Evolutionary conservation across 2,113 vertebrate species (phyloP).

Genomic region (Chlorodrepanis virens): DNA sequence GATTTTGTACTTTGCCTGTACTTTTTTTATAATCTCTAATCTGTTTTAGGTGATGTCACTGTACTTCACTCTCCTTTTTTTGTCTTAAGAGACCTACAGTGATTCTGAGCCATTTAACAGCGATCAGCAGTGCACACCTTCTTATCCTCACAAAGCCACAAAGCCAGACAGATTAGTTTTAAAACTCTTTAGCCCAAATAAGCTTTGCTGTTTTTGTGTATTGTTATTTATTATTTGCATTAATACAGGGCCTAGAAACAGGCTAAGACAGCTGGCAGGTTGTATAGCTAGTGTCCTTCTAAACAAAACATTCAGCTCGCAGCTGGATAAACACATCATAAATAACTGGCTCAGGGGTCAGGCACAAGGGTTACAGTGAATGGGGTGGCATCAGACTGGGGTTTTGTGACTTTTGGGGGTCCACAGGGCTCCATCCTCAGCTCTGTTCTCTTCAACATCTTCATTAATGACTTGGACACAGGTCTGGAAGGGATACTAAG

Average conservation of each 20-base stretch:
- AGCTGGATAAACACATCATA: neutral
- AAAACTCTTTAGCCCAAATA: neutral
- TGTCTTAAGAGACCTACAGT: neutral
- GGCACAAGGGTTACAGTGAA: neutral
- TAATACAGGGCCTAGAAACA: neutral
- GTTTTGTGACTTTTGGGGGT: neutral
- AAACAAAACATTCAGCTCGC: neutral
- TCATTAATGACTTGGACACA: neutral
- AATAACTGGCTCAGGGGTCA: neutral
- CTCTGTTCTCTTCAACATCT: neutral
- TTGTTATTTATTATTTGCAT: neutral
- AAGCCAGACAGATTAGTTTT: neutral
- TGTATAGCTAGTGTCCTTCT: neutral
- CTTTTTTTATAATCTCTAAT: neutral
- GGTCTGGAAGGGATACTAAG: neutral
- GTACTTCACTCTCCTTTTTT: neutral
- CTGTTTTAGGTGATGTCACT: neutral
- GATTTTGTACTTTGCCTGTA: neutral
- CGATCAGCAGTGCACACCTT: accelerated
- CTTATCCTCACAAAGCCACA: neutral
- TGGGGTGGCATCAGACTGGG: neutral
- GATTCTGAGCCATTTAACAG: neutral
- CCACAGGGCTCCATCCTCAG: neutral
- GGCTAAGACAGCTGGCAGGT: neutral
- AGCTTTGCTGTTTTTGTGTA: neutral